These are phyloP conservation scores for Luscinia luscinia DNA, from an alignment of 2,797 vertebrate genomes.

Conservation along the genomic window DNA sequence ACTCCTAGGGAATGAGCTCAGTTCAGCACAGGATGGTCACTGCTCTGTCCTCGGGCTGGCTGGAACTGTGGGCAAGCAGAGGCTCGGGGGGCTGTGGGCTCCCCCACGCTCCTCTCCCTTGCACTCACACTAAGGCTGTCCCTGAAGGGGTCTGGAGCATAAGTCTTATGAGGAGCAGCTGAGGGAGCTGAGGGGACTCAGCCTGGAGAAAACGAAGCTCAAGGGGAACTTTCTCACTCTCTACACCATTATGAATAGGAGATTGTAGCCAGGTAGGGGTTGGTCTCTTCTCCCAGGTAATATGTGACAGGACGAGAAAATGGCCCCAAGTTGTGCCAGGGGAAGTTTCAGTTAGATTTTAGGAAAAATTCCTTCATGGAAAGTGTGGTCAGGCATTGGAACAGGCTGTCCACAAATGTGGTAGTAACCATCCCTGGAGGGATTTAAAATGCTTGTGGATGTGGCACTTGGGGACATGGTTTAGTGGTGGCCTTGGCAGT, in stretches of 20 bases:
- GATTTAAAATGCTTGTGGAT: not conserved
- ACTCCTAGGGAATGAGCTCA: not conserved
- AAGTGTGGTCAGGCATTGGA: not conserved
- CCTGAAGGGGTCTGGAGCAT: not conserved
- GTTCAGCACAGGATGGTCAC: not conserved
- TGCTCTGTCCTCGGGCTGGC: not conserved
- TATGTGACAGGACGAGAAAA: not conserved
- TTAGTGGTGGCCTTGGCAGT: not conserved
- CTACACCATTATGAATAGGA: not conserved
- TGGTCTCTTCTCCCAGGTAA: not conserved
- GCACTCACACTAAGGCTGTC: not conserved
- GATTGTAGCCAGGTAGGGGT: not conserved
- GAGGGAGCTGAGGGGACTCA: not conserved
- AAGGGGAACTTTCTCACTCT: not conserved
- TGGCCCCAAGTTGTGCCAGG: not conserved
- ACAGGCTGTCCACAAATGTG: accelerated
- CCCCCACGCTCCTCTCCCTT: not conserved
- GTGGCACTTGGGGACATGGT: not conserved
- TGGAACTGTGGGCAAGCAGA: not conserved
- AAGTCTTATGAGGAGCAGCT: not conserved
- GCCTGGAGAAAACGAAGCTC: not conserved
- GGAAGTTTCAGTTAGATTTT: not conserved
- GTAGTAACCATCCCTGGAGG: not conserved
- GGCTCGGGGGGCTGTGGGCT: not conserved
- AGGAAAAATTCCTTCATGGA: not conserved